A percentile compares a stretch with the other conserved stretches of the same genome.
Evolutionary conservation across 2,888 invertebrate species (phyloP).

Genomic region (Balanococcus diminutus): DNA sequence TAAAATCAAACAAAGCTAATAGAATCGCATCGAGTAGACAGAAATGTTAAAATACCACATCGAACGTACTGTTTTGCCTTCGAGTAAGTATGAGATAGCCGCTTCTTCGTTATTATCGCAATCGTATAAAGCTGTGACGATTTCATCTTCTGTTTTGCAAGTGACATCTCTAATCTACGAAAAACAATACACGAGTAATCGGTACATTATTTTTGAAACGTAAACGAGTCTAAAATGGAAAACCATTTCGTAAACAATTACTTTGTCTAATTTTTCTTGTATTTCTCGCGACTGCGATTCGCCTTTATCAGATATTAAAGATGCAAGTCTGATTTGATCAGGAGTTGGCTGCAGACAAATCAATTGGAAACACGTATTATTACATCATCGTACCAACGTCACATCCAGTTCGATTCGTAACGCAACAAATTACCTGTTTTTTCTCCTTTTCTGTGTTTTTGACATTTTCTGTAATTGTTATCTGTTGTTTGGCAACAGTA

Average conservation of each 20-base stretch:
- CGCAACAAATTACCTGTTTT: slow-evolving; percentile 26
- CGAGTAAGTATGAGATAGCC: slow-evolving; percentile 66
- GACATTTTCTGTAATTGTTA: slow-evolving; percentile 34
- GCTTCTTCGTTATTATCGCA: slow-evolving; percentile 86
- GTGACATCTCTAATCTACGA: slow-evolving; percentile 83
- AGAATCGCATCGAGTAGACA: no score
- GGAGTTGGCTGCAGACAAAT: slow-evolving; percentile 73
- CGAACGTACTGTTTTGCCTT: slow-evolving; percentile 39
- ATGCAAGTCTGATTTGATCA: slow-evolving; percentile 83
- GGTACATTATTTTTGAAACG: no score
- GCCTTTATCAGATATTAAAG: slow-evolving; percentile 69
- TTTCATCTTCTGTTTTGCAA: slow-evolving; percentile 86
- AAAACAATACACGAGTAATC: no score
- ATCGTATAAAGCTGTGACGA: slow-evolving; percentile 90
- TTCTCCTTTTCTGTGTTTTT: slow-evolving; percentile 53
- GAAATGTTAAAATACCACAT: no score
- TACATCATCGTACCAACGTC: not conserved
- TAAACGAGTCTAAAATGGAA: no score
- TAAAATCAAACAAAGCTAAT: slow-evolving; percentile 60
- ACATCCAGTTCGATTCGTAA: not conserved
- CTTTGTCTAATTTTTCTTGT: slow-evolving; percentile 74
- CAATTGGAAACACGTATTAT: not conserved
- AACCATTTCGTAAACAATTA: slow-evolving; percentile 57
- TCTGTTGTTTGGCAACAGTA: not conserved
- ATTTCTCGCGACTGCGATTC: slow-evolving; percentile 66